Evolutionary conservation across 1,140 invertebrate genomes (phyloP).

Genomic region (Bicyclus anynana): DNA sequence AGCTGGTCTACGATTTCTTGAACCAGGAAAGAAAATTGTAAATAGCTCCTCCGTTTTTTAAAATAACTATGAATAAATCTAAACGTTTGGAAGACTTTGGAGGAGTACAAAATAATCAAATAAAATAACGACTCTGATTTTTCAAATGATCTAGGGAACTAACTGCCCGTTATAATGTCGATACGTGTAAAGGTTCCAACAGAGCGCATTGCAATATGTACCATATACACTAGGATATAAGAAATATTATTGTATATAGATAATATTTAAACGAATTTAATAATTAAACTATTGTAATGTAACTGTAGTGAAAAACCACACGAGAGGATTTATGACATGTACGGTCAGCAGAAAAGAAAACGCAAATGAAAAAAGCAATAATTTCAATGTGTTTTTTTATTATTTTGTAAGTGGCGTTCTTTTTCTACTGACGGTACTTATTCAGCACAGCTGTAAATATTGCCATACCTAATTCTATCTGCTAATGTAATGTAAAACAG

Average conservation of each 20-base stretch:
- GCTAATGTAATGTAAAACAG: constrained; percentile 8
- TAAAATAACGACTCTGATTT: too few relatives aligned
- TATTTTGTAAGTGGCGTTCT: constrained; percentile 3
- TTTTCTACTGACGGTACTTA: constrained; percentile 10
- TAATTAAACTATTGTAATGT: constrained; percentile 62
- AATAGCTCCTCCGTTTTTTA: too few relatives aligned
- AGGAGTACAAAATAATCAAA: too few relatives aligned
- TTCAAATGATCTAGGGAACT: too few relatives aligned
- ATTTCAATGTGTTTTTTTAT: not conserved
- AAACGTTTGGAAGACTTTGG: too few relatives aligned
- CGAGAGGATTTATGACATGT: constrained; percentile 15
- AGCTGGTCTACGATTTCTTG: too few relatives aligned
- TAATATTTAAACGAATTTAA: constrained; percentile 75
- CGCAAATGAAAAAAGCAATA: not conserved
- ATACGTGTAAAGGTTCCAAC: not conserved
- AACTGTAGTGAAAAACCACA: constrained; percentile 43
- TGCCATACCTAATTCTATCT: constrained; percentile 4
- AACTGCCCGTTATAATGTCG: too few relatives aligned
- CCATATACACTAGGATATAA: constrained; percentile 53
- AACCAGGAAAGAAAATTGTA: too few relatives aligned
- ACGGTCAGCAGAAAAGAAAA: constrained; percentile 4
- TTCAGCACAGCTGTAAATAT: constrained; percentile 20
- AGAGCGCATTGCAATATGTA: constrained; percentile 47
- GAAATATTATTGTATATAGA: constrained; percentile 59
- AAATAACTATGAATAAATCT: too few relatives aligned